Evolutionary conservation across 2,797 vertebrate genomes (phyloP).

Genomic region (Acrossocheilus fasciatus): DNA sequence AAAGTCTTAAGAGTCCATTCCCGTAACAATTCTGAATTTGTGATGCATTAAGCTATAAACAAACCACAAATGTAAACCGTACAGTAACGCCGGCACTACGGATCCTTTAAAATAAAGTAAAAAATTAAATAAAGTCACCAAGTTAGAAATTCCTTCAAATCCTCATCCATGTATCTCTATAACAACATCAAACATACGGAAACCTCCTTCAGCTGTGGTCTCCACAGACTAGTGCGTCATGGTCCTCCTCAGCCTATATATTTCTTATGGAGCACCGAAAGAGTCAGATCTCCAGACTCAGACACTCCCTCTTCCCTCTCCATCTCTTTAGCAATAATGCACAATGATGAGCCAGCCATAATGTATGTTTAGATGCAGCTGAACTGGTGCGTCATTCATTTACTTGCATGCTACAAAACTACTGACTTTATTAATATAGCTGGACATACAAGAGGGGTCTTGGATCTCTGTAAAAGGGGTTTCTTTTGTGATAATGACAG

Average conservation of each 20-base stretch:
- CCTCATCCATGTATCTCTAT: neutral
- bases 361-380: constrained; percentile 29
- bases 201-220: constrained; percentile 16
- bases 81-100: neutral
- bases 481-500: constrained; percentile 1
- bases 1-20: neutral
- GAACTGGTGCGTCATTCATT: neutral
- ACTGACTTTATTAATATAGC: neutral
- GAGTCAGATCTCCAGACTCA: constrained; percentile 12
- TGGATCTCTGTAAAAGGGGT: neutral
- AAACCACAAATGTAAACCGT: constrained; percentile 3
- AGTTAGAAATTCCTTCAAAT: neutral
- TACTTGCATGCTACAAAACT: neutral
- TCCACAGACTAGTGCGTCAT: neutral
- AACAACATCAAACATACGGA: neutral
- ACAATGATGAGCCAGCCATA: constrained; percentile 50
- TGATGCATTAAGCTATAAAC: constrained; percentile 4
- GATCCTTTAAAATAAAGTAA: neutral
- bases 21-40: neutral
- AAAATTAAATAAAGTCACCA: neutral
- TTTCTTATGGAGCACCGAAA: neutral
- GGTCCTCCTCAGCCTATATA: neutral
- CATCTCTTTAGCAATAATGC: constrained; percentile 47
- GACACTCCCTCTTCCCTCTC: constrained; percentile 48
- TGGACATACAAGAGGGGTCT: neutral